Evolutionary conservation across 2,797 vertebrate genomes (phyloP), one percentile per base, ranked within the genome.

Genomic region (Amblyraja radiata): DNA sequence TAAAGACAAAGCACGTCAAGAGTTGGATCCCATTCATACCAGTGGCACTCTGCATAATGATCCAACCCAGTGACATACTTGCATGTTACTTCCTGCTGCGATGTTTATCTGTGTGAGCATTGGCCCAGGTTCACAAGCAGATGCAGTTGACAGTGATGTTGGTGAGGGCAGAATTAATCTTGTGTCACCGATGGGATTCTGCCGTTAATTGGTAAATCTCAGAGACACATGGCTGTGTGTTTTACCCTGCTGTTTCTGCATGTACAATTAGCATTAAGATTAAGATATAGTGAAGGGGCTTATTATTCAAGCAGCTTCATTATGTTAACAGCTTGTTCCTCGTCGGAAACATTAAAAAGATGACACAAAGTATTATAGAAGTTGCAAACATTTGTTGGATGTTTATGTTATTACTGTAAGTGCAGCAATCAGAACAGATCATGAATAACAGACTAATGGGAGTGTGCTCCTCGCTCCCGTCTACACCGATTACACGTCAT

Each of bases 191-290:
- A 92, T 58, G 90, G 90, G 68, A 91, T 74, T 91, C 68, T 74
- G 71, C 71, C 90, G 76, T 92, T 92, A 92, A 92, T 92, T 92
- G 90, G 90, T 92, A 76, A 76, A 92, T 92, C 90, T 92, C 11
- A 46, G 90, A 76, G 90, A 92, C 90, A 92, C 68, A 92, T 46
- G 90, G 39, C 90, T 92, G 90, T 74, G 36, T 88, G 84, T 88
- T 88, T 92, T 76, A 92, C 54, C 90, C 46, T 25, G 71, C 90
- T 92, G 90, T 23, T 76, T 28, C 90, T 92, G 71, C 39, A 32
- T 92, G 39, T 92, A 23, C 90, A 92, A 92, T 92, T 92, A 92
- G 90, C 90, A 92, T 92, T 76, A 92, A 92, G 71, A 92, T 92
- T 92, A 92, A 92, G 90, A 76, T 73, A 76, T 92, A 92, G 73